A percentile compares a stretch with the other conserved stretches of the same genome.
Evolutionary conservation across 2,888 invertebrate species (phyloP).

Genomic region (Leptinotarsa rubiginosa): DNA sequence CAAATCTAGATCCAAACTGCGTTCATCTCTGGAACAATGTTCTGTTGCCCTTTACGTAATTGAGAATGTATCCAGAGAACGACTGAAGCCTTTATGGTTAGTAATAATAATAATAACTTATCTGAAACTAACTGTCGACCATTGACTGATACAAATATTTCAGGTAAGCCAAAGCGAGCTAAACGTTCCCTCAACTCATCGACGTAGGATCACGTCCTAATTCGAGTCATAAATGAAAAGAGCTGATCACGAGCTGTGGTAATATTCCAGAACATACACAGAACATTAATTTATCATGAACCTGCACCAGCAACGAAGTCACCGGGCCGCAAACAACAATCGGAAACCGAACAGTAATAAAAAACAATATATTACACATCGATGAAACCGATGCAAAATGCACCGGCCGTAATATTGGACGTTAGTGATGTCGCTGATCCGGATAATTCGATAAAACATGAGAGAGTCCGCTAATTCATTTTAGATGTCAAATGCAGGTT

Average conservation of each 20-base stretch:
- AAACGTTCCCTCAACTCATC: too few species aligned
- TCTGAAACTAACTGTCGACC: too few species aligned
- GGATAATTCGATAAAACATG: slow-evolving; percentile 23
- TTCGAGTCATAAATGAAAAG: background rate
- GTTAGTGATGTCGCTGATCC: background rate
- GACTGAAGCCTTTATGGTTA: too few species aligned
- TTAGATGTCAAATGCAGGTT: slow-evolving; percentile 36
- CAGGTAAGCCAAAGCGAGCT: too few species aligned
- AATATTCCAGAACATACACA: background rate
- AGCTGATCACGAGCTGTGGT: background rate
- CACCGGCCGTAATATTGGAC: background rate
- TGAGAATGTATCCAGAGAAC: too few species aligned
- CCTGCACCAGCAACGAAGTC: background rate
- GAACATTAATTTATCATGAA: background rate
- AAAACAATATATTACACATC: background rate
- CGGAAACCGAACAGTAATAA: slow-evolving; percentile 5
- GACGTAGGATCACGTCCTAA: background rate
- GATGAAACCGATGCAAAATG: slow-evolving; percentile 5
- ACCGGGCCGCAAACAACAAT: background rate
- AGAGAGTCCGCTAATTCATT: slow-evolving; percentile 31
- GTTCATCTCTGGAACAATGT: too few species aligned
- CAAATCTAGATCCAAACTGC: too few species aligned
- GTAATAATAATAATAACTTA: too few species aligned
- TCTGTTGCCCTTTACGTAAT: too few species aligned
- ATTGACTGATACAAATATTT: too few species aligned